Conservation (phyloP, 1,140 invertebrate species). For the Orius insidiosus region DNA sequence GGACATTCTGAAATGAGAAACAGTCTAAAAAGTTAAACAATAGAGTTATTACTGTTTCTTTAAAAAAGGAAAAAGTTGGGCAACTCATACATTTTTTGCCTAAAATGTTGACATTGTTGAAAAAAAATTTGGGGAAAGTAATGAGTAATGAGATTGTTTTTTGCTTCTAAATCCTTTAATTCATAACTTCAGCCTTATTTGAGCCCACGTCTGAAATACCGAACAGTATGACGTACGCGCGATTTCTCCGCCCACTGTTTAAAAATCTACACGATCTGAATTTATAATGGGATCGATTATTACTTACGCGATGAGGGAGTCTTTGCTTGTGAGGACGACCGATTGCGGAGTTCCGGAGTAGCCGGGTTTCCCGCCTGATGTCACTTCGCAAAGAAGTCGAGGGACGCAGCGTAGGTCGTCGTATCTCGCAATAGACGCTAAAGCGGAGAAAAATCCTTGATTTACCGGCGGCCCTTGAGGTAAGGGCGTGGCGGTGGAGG, state of each 20-base stretch:
- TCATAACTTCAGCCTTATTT: conserved; percentile 2
- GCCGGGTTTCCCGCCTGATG: conserved; percentile 37
- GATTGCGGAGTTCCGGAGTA: conserved; percentile 23
- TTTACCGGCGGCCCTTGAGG: conserved; percentile 9
- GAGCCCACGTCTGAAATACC: not conserved
- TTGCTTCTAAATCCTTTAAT: no score
- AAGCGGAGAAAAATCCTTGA: conserved; percentile 30
- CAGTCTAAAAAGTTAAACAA: no score
- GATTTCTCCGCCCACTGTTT: no score
- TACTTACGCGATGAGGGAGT: conserved; percentile 47
- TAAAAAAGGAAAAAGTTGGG: no score
- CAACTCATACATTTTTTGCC: no score
- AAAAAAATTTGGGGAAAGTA: no score
- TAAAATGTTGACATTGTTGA: no score
- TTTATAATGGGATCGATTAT: not conserved
- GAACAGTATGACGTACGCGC: not conserved
- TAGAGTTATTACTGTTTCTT: no score
- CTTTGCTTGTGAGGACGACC: conserved; percentile 35
- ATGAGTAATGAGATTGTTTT: no score
- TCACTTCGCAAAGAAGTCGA: conserved; percentile 55
- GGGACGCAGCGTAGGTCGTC: conserved; percentile 62
- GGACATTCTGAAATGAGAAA: no score
- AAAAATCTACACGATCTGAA: not conserved
- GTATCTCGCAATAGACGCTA: conserved; percentile 51
- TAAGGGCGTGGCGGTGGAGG: not conserved